Conservation (phyloP, 2,797 vertebrate species). For the Triplophysa bombifrons region DNA sequence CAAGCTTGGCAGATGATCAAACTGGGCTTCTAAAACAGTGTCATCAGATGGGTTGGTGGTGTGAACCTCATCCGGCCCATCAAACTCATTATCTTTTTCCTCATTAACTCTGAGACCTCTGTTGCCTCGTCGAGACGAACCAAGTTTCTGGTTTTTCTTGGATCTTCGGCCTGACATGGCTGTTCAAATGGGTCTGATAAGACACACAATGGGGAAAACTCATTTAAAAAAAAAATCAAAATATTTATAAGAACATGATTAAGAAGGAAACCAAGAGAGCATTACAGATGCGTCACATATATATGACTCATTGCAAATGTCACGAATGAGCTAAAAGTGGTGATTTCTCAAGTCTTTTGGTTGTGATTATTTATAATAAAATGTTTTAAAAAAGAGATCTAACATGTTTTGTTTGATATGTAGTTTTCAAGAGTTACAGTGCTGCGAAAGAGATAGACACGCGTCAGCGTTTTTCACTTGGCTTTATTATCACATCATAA, state of each 20-base stretch:
- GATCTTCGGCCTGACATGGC: conserved; percentile 66
- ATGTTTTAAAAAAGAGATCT: background rate
- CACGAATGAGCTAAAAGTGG: conserved; percentile 9
- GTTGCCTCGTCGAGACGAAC: conserved; percentile 63
- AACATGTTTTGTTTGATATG: background rate
- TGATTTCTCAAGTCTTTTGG: background rate
- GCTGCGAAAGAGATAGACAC: background rate
- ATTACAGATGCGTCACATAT: conserved; percentile 4
- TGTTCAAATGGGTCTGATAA: conserved; percentile 48
- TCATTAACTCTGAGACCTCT: conserved; percentile 35
- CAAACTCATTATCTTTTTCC: conserved; percentile 40
- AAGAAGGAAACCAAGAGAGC: conserved; percentile 29
- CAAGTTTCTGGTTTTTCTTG: conserved; percentile 66
- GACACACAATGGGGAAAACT: conserved; percentile 61
- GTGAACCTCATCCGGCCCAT: conserved; percentile 18
- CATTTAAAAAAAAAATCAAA: conserved; percentile 5
- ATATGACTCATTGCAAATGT: conserved; percentile 44
- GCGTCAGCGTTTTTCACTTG: background rate
- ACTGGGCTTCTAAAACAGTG: conserved; percentile 7
- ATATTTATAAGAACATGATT: conserved; percentile 19
- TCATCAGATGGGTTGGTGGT: conserved; percentile 16
- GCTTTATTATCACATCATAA: background rate
- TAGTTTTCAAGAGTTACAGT: background rate
- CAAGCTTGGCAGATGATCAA: conserved; percentile 11
- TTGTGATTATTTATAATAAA: background rate